Evolutionary conservation across 30 jellyfish, hydroid and myxozoan species (phyloP), one percentile per base, ranked within the genome.

Genomic region (Mastigias papua): DNA sequence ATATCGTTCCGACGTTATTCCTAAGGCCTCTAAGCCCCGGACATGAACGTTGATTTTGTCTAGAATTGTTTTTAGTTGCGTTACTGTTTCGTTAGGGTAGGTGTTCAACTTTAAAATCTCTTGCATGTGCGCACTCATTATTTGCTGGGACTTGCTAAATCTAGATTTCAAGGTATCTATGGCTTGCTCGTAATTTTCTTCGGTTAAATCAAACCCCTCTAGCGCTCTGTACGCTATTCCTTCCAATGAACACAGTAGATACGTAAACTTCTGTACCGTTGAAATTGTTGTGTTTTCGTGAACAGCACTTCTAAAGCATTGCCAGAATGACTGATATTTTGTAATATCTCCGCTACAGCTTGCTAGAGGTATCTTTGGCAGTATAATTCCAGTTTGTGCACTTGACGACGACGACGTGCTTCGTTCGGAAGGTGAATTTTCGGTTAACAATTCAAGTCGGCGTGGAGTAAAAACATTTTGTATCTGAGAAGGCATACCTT

Each of bases 161-260:
- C n/a, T n/a, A 72, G 50, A 46, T 50, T 49, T 77, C 77, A 77
- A 42, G 7, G 77, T 61, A 33, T 23, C 72, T 10, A 61, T 27
- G 27, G 90, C 90, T 8, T 80, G 51, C 13, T 64, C 10, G 31
- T 80, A 80, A 37, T 80, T 80, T 80, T 80, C 72, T 20, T 27
- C 78, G 33, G 78, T 54, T 6, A 78, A 6, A 2, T 51, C 76
- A 13, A 78, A 20, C 2, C 89, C 89, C 31, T 78, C 89, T 48
- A 78, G 50, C 3, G 89, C 89, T 29, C 54, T 78, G 68, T 50
- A 78, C 34, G 82, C 82, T 20, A 32, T 21, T 30, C 90, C 90
- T 80, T 80, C 90, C 62, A 80, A 54, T 4, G 83, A 80, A 61
- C 33, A 15, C 51, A 80, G 31, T 6, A 80, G 82, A 46, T 80